Conservation (phyloP, 2,888 invertebrate genomes). For the Notodonta ziczac region DNA sequence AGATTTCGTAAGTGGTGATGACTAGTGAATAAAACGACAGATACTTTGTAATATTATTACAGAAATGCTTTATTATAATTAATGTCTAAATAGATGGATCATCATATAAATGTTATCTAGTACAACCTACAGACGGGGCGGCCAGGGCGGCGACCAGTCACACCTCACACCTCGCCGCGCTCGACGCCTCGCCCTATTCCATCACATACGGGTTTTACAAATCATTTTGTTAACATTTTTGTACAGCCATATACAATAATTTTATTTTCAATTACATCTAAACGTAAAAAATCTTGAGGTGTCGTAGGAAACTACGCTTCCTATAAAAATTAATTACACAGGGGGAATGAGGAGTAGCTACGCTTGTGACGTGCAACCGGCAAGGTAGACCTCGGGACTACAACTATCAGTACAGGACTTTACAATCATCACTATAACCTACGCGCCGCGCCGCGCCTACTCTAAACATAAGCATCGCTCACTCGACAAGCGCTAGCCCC, state of each 20-base stretch:
- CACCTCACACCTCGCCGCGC: conserved; percentile 54
- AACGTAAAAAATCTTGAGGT: conserved; percentile 84
- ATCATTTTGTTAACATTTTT: conserved; percentile 82
- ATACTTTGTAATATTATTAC: conserved; percentile 85
- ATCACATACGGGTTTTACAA: conserved; percentile 83
- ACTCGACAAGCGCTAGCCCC: conserved; percentile 62
- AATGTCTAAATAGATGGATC: conserved; percentile 87
- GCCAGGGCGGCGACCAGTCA: conserved; percentile 64
- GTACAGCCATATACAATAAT: conserved; percentile 86
- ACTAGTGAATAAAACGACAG: conserved; percentile 62
- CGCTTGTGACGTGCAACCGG: conserved; percentile 81
- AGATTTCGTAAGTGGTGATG: too few relatives aligned
- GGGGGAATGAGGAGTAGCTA: conserved; percentile 83
- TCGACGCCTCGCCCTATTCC: conserved; percentile 72
- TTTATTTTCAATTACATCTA: conserved; percentile 85
- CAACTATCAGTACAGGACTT: conserved; percentile 82
- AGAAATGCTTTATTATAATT: conserved; percentile 88
- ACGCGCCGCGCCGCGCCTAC: conserved; percentile 48
- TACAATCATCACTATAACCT: conserved; percentile 83
- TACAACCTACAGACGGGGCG: conserved; percentile 80
- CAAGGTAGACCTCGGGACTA: conserved; percentile 82
- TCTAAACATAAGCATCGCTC: conserved; percentile 70
- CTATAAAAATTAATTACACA: conserved; percentile 82
- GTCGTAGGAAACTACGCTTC: conserved; percentile 84
- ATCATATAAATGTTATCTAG: conserved; percentile 85